Evolutionary conservation across 2,797 vertebrate species (phyloP), one percentile per base, ranked within the genome.

Genomic region (Ctenosaura bakeri): DNA sequence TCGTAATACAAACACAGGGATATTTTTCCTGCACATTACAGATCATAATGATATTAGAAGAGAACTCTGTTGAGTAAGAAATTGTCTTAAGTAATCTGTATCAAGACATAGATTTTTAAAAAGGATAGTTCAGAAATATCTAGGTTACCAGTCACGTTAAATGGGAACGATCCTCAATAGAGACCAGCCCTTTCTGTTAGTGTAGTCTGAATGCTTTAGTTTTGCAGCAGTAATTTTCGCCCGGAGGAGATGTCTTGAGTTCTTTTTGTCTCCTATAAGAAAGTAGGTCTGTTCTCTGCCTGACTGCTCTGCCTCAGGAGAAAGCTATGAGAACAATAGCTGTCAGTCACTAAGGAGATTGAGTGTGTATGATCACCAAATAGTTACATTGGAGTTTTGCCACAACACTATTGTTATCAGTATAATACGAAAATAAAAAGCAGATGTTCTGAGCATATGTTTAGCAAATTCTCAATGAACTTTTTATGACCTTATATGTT

Each of bases 101-200:
- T 69, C 66, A 69, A 69, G 66, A 32, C 13, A 32, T 13, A 69
- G 66, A 69, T 69, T 32, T 69, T 32, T 32, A 32, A 12, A 12
- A 90, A 54, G 91, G 91, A 88, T 8, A 89, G 78, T 92, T 87
- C 94, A 87, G 82, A 86, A 93, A 91, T 91, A 88, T 69, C 91
- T 96, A 95, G 96, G 95, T 94, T 96, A 97, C 94, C 91, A 97
- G 96, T 95, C 93, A 96, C 93, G 97, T 96, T 97, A 93, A 94
- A 95, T 93, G 91, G 88, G 82, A 73, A 94, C 91, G 91, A 91
- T 95, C 92, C 94, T 95, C 94, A 92, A 92, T 94, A 96, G 90
- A 88, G 87, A 13, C 46, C 91, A 95, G 94, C 91, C 69, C 78
- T 62, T 94, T 96, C 94, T 88, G 87, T 94, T 95, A 95, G 89